These are phyloP conservation scores for Chaetura pelagica DNA, from an alignment of 2,113 vertebrate genomes.

Conservation along the genomic window DNA sequence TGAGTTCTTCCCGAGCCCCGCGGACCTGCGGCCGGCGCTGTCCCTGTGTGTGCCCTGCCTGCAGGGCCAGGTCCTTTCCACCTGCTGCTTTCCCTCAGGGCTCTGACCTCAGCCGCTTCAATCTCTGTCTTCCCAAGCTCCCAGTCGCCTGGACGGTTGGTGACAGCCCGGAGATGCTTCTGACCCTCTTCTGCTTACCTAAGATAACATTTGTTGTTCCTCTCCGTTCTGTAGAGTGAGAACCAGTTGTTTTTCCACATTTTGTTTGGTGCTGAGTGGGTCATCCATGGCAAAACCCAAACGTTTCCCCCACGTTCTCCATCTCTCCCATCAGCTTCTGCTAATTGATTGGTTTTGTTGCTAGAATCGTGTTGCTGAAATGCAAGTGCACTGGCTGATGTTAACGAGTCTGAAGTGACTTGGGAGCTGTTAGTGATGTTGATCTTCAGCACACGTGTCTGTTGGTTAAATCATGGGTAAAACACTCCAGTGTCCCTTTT, in stretches of 20 bases:
- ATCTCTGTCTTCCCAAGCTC: background rate
- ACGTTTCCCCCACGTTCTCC: rapidly evolving
- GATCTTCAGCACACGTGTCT: rapidly evolving
- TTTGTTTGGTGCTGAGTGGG: background rate
- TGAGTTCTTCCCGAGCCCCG: background rate
- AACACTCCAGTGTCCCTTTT: background rate
- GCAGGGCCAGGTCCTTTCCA: background rate
- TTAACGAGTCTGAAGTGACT: background rate
- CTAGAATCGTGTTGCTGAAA: background rate
- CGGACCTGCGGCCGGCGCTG: background rate
- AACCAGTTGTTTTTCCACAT: rapidly evolving
- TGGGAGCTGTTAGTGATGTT: background rate
- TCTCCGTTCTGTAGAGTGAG: background rate
- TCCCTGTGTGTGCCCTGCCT: background rate
- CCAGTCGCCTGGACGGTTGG: background rate
- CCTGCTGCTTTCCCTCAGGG: rapidly evolving
- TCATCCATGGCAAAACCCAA: background rate
- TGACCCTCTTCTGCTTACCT: background rate
- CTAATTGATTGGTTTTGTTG: background rate
- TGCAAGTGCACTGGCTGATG: background rate
- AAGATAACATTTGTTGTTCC: background rate
- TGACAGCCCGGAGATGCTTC: background rate
- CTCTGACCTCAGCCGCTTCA: rapidly evolving
- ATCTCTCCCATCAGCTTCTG: background rate
- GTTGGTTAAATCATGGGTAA: rapidly evolving